Conservation (phyloP, 2,888 invertebrate genomes). For the Epinotia bilunana region DNA sequence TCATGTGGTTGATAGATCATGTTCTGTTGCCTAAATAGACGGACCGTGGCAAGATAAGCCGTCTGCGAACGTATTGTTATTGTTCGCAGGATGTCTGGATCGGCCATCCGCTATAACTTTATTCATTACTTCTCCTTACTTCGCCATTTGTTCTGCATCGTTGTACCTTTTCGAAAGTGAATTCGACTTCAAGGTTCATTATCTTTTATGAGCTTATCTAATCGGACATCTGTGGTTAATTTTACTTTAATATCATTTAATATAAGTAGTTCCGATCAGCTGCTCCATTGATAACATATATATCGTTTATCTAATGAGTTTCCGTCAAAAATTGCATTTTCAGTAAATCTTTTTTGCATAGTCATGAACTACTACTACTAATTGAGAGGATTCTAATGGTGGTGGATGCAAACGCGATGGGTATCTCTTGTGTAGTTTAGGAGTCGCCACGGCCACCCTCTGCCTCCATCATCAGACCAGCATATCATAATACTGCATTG, state of each 20-base stretch:
- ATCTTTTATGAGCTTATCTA: conserved; percentile 53
- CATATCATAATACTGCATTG: too few species aligned
- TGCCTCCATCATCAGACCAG: too few species aligned
- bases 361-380: too few species aligned
- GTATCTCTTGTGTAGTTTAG: too few species aligned
- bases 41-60: conserved; percentile 39
- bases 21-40: conserved; percentile 40
- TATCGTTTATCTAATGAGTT: too few species aligned
- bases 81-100: conserved; percentile 65
- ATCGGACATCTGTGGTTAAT: conserved; percentile 24
- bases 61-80: conserved; percentile 48
- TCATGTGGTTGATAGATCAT: conserved; percentile 39
- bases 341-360: too few species aligned
- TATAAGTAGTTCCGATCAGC: conserved; percentile 19
- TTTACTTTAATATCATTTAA: conserved; percentile 27
- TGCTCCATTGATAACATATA: conserved; percentile 13
- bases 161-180: conserved; percentile 42
- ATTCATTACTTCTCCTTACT: conserved; percentile 50
- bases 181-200: conserved; percentile 51
- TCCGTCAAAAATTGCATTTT: too few species aligned
- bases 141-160: conserved; percentile 35
- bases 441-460: too few species aligned
- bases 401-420: too few species aligned
- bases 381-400: too few species aligned
- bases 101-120: conserved; percentile 62